A percentile compares a stretch with the other conserved stretches of the same genome.
Evolutionary conservation across 2,888 invertebrate species (phyloP).

Genomic region (Volucella inanis): DNA sequence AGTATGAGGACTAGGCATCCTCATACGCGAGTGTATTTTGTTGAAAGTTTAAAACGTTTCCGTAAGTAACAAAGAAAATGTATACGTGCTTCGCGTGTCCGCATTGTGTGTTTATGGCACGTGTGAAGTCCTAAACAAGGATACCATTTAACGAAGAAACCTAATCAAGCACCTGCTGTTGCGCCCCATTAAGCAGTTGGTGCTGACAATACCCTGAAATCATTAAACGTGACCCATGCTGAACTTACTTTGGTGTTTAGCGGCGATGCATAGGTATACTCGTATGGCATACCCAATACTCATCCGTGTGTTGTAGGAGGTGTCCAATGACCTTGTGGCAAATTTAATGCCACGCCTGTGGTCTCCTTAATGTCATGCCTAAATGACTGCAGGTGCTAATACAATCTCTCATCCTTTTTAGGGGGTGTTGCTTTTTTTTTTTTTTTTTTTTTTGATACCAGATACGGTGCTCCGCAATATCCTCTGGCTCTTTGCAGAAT

Average conservation of each 20-base stretch:
- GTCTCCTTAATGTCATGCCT: constrained; percentile 28
- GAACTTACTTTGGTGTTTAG: constrained; percentile 15
- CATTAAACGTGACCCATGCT: constrained; percentile 29
- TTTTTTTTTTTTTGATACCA: constrained; percentile 14
- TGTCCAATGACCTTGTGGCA: constrained; percentile 53
- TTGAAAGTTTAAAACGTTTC: too few relatives aligned
- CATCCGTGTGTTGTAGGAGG: constrained; percentile 9
- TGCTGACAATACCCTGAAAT: constrained; percentile 20
- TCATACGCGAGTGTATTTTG: too few relatives aligned
- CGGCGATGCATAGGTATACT: neutral
- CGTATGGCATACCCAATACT: neutral
- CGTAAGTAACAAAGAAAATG: too few relatives aligned
- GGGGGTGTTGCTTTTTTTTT: neutral
- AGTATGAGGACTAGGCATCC: too few relatives aligned
- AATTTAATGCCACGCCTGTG: constrained; percentile 52
- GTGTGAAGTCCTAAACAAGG: neutral
- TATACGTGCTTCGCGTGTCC: too few relatives aligned
- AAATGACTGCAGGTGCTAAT: constrained; percentile 5
- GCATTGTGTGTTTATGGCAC: constrained; percentile 12
- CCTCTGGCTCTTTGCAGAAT: constrained; percentile 23
- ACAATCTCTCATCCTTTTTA: constrained; percentile 13
- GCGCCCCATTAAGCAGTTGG: too few relatives aligned
- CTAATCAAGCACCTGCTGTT: too few relatives aligned
- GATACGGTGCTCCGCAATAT: constrained; percentile 57
- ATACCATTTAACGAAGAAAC: too few relatives aligned